Conservation (phyloP, 2,797 vertebrate genomes). For the Phoeniculus purpureus region DNA sequence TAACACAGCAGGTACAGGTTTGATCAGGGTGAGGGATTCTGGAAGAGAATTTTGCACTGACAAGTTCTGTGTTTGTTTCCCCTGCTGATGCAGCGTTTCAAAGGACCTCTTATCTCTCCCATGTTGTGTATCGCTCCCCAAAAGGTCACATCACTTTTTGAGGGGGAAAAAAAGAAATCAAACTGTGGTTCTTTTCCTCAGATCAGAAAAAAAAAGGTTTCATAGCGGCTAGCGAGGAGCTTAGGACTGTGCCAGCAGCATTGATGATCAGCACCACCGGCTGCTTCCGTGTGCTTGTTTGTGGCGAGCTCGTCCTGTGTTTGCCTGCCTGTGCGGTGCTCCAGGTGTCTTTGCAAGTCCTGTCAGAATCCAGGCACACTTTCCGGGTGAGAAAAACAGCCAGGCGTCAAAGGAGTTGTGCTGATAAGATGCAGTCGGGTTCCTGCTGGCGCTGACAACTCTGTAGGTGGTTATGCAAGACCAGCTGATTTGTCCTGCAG, state of each 20-base stretch:
- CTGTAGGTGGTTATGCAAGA: conserved; percentile 57
- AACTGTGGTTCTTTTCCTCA: neutral
- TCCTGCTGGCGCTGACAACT: conserved; percentile 13
- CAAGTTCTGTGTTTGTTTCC: conserved; percentile 10
- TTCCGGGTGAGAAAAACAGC: conserved; percentile 28
- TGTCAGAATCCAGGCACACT: neutral
- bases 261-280: neutral
- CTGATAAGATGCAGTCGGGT: conserved; percentile 68
- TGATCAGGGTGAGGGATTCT: conserved; percentile 12
- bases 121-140: neutral
- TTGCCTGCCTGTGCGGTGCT: neutral
- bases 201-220: neutral
- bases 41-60: neutral
- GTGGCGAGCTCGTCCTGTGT: neutral
- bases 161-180: conserved; percentile 24
- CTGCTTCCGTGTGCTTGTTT: neutral
- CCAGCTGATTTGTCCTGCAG: conserved; percentile 35
- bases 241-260: conserved; percentile 27
- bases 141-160: conserved; percentile 32
- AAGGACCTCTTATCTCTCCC: conserved; percentile 27
- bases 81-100: conserved; percentile 39
- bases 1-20: neutral
- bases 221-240: conserved; percentile 44
- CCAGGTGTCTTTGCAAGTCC: conserved; percentile 9
- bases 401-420: conserved; percentile 37